These are phyloP conservation scores for Andrena hattorfiana DNA, from an alignment of 2,888 invertebrate genomes.

Conservation along the genomic window DNA sequence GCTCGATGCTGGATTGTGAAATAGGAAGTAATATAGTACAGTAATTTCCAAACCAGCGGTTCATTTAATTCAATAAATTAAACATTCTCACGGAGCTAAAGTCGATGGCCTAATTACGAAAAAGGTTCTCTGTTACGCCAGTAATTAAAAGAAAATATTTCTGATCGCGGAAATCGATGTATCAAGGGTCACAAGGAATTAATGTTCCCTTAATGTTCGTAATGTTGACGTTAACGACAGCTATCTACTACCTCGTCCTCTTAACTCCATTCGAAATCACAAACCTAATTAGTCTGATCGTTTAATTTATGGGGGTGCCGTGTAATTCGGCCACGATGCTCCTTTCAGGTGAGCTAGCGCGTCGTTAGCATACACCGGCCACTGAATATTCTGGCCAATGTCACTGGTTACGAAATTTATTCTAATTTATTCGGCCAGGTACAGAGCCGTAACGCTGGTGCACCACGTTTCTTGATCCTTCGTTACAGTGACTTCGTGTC, in stretches of 20 bases:
- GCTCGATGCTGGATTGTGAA: too few species aligned
- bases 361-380: conserved; percentile 45
- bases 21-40: too few species aligned
- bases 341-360: conserved; percentile 34
- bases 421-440: conserved; percentile 53
- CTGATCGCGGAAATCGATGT: too few species aligned
- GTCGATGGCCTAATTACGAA: too few species aligned
- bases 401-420: conserved; percentile 48
- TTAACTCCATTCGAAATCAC: conserved; percentile 35
- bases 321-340: conserved; percentile 23
- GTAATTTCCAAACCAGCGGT: too few species aligned
- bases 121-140: too few species aligned
- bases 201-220: not conserved
- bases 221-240: conserved; percentile 17
- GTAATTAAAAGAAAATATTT: too few species aligned
- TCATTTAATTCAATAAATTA: too few species aligned
- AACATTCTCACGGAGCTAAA: too few species aligned
- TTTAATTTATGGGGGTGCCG: conserved; percentile 36
- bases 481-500: conserved; percentile 8
- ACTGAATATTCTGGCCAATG: conserved; percentile 39
- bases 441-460: conserved; percentile 13
- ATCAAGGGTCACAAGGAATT: too few species aligned
- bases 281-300: conserved; percentile 36
- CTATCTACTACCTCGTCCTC: not conserved
- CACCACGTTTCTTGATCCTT: conserved; percentile 1